Percentiles rank a stretch among this genome's conserved stretches.
Evolutionary conservation across 2,113 vertebrate genomes (phyloP).

Genomic region (Leptocoma aspasia): DNA sequence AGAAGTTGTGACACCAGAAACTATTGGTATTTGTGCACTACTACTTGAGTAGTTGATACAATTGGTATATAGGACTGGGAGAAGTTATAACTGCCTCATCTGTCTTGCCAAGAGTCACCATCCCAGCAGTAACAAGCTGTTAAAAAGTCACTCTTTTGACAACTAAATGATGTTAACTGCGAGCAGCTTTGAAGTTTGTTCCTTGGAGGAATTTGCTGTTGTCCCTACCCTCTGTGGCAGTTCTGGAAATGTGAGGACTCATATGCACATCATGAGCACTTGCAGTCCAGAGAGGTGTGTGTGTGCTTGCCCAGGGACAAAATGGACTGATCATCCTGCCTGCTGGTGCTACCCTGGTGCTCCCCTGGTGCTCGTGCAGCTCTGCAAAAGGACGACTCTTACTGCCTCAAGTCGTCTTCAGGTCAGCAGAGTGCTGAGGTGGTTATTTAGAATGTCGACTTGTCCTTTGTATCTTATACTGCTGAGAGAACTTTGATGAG

Average conservation of each 20-base stretch:
- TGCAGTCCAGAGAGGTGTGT: not conserved
- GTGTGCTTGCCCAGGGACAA: not conserved
- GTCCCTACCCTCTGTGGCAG: not conserved
- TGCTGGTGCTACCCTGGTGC: not conserved
- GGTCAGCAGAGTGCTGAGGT: not conserved
- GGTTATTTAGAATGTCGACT: not conserved
- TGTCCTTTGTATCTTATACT: not conserved
- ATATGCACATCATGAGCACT: rapidly evolving
- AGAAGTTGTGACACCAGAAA: not conserved
- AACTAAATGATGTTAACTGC: not conserved
- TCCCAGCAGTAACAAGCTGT: not conserved
- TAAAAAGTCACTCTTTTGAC: not conserved
- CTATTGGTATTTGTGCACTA: not conserved
- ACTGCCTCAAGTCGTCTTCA: rapidly evolving
- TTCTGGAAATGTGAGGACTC: not conserved
- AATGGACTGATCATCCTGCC: not conserved
- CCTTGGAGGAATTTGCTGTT: not conserved
- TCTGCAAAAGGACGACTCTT: not conserved
- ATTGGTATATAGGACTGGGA: not conserved
- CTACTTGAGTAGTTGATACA: not conserved
- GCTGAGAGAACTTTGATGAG: not conserved
- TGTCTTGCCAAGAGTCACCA: not conserved
- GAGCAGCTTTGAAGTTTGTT: not conserved
- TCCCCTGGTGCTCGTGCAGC: not conserved
- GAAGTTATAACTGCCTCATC: not conserved